phyloP scores from a whole-genome alignment of 2,113 vertebrate species.

The Ammodramus savannarum region DNA sequence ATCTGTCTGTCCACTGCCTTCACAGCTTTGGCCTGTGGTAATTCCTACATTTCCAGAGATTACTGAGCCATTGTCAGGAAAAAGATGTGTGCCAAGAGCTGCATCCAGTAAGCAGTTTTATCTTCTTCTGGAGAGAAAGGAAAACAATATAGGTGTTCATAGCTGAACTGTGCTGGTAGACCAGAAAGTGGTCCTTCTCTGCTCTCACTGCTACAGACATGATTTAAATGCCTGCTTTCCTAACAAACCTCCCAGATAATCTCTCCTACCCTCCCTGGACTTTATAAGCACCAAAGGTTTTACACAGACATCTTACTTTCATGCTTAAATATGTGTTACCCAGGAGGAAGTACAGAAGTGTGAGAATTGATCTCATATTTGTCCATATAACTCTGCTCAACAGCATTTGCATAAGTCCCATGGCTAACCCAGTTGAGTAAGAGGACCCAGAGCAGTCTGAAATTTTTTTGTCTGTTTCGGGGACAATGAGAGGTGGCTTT shows the following conservation, averaged over 20 bases:
- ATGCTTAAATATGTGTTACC: neutral
- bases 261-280: neutral
- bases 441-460: neutral
- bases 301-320: neutral
- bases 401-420: neutral
- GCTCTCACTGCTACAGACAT: neutral
- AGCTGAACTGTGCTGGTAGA: neutral
- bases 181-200: neutral
- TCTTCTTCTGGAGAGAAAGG: neutral
- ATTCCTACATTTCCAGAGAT: neutral
- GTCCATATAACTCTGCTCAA: neutral
- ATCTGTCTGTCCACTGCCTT: neutral
- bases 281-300: neutral
- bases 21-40: neutral
- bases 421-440: neutral
- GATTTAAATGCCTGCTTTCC: neutral
- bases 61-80: neutral
- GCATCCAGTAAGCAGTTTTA: neutral
- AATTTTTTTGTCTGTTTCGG: neutral
- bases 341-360: neutral
- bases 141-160: neutral
- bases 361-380: neutral
- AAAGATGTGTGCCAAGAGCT: neutral
- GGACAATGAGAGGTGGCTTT: neutral
- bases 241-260: neutral